Evolutionary conservation across 2,797 vertebrate genomes (phyloP).

Genomic region (Iguana delicatissima): DNA sequence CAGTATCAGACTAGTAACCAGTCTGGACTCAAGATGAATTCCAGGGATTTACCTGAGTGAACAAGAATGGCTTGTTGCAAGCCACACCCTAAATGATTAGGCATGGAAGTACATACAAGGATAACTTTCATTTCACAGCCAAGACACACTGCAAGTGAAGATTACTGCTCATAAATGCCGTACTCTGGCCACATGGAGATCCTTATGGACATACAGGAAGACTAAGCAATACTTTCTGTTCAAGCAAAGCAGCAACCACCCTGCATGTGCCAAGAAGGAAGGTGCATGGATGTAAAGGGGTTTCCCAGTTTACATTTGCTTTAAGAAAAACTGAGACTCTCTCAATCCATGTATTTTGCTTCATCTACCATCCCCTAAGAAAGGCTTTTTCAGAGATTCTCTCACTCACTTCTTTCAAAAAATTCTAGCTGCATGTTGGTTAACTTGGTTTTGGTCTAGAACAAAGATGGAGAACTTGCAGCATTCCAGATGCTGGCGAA

Average conservation of each 20-base stretch:
- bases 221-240: neutral
- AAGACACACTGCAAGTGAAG: neutral
- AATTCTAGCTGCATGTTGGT: neutral
- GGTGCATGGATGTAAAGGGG: constrained; percentile 20
- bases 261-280: neutral
- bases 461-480: neutral
- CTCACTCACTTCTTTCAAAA: constrained; percentile 26
- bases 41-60: neutral
- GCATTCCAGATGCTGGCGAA: neutral
- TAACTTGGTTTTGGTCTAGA: neutral
- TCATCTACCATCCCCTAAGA: constrained; percentile 44
- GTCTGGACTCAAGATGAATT: constrained; percentile 15
- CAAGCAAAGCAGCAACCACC: constrained; percentile 7
- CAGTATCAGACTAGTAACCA: neutral
- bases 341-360: constrained; percentile 30
- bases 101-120: neutral
- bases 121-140: neutral
- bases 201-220: neutral
- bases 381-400: constrained; percentile 4
- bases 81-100: neutral
- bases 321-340: constrained; percentile 41
- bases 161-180: neutral
- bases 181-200: neutral
- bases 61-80: neutral
- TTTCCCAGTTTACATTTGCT: constrained; percentile 32